Evolutionary conservation across 2,797 vertebrate genomes (phyloP).

Genomic region (Thamnophis elegans): DNA sequence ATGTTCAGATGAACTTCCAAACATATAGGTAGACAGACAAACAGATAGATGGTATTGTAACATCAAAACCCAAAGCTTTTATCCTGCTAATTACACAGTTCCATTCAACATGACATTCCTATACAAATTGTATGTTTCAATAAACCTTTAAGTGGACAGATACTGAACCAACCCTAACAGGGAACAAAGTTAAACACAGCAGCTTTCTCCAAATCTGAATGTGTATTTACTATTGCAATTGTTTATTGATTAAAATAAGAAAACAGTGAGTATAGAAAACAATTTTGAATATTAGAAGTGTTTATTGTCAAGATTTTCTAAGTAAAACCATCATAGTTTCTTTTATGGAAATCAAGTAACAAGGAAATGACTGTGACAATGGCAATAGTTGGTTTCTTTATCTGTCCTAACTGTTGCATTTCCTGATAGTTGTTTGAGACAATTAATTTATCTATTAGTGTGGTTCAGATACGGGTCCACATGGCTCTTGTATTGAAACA

Average conservation of each 20-base stretch:
- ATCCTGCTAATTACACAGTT: neutral
- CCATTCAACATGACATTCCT: neutral
- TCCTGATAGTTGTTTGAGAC: neutral
- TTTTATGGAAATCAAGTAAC: neutral
- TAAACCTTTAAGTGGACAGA: neutral
- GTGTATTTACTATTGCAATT: neutral
- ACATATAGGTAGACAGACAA: neutral
- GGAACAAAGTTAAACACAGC: neutral
- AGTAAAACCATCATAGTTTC: neutral
- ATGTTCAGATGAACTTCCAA: neutral
- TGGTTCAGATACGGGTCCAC: neutral
- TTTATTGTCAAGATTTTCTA: neutral
- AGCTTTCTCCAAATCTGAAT: neutral
- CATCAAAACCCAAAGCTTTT: neutral
- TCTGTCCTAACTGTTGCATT: neutral
- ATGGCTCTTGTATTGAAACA: neutral
- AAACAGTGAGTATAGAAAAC: neutral
- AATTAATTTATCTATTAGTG: neutral
- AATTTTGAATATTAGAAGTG: neutral
- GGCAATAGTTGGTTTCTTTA: neutral
- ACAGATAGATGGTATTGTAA: neutral
- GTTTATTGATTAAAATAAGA: neutral
- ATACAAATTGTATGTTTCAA: neutral
- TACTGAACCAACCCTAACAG: neutral
- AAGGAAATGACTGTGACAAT: neutral